Evolutionary conservation across 2,113 vertebrate genomes (phyloP).

Genomic region (Lycaon pictus): DNA sequence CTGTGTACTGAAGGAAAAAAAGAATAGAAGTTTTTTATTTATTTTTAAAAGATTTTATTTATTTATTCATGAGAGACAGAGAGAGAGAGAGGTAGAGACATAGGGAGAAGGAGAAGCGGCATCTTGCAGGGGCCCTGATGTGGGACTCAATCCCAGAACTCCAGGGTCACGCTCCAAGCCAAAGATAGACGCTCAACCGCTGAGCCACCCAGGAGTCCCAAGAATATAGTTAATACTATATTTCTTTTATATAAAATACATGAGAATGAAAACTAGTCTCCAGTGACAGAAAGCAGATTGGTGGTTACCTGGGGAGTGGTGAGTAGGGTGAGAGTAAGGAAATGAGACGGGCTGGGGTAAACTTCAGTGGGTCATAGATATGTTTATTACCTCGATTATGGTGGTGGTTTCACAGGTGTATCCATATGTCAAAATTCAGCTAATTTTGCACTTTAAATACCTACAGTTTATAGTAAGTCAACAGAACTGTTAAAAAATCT

Average conservation of each 20-base stretch:
- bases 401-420: not conserved
- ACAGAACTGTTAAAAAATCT: not conserved
- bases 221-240: not conserved
- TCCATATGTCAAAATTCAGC: not conserved
- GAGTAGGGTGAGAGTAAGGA: accelerated
- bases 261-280: not conserved
- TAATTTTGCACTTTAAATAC: not conserved
- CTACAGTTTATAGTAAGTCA: not conserved
- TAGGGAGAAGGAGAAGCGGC: no score
- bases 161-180: no score
- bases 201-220: not conserved
- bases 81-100: no score
- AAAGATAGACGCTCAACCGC: no score
- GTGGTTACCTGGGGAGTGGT: not conserved
- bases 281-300: not conserved
- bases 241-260: constrained; percentile 3
- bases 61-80: no score
- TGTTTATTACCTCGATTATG: not conserved
- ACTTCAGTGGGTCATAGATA: not conserved
- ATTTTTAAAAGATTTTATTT: no score
- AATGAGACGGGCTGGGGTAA: not conserved
- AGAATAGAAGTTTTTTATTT: no score
- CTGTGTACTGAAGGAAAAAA: not conserved
- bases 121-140: no score
- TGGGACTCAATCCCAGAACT: no score